Percentiles rank a stretch among this genome's conserved stretches.
Conservation (phyloP, 2,113 vertebrate genomes). For the Panthera tigris region DNA sequence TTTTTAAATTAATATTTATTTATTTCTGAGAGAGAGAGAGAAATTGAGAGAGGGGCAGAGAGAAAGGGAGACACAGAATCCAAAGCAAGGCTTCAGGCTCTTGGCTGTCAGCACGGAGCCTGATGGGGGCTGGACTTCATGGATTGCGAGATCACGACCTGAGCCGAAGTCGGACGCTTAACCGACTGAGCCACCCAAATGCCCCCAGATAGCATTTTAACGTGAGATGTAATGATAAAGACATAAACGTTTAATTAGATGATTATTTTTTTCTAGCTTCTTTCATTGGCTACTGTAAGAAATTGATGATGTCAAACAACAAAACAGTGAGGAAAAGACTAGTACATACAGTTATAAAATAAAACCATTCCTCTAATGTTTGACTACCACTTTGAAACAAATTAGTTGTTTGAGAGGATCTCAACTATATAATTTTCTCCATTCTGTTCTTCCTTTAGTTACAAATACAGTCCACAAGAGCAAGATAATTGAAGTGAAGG, state of each 20-base stretch:
- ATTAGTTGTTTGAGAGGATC: neutral
- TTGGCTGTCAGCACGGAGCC: too few relatives aligned
- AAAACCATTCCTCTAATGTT: neutral
- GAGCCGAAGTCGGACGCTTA: too few relatives aligned
- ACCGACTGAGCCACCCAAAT: too few relatives aligned
- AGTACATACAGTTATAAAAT: neutral
- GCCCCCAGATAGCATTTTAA: neutral
- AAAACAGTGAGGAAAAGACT: neutral
- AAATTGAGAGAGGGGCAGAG: too few relatives aligned
- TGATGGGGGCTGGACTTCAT: too few relatives aligned
- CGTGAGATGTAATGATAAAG: neutral
- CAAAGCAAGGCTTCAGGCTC: too few relatives aligned
- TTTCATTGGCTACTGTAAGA: neutral
- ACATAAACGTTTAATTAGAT: neutral
- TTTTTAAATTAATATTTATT: neutral
- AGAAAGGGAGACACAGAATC: too few relatives aligned
- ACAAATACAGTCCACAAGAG: neutral
- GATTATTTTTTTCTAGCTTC: neutral
- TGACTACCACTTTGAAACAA: neutral
- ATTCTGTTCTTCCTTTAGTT: neutral
- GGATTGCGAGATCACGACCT: too few relatives aligned
- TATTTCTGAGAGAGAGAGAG: too few relatives aligned
- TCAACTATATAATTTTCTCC: neutral
- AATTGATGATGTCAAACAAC: neutral
- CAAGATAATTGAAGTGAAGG: neutral